These are phyloP conservation scores for Mionectes macconnelli DNA, from an alignment of 2,113 vertebrate genomes.

Conservation along the genomic window DNA sequence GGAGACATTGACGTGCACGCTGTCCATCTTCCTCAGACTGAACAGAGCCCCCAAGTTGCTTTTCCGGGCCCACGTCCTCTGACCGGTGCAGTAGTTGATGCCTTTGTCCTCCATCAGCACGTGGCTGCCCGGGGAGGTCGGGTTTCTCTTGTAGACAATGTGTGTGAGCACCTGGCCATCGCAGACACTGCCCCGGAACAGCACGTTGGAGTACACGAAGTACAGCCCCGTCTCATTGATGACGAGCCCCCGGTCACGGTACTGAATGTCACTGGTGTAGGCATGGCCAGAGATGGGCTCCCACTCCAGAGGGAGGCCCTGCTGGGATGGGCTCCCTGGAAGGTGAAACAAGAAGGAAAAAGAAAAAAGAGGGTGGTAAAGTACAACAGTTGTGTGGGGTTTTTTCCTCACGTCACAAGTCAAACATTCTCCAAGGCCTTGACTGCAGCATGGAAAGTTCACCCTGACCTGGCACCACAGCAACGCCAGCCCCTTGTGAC, in stretches of 20 bases:
- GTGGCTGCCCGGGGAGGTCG: not conserved
- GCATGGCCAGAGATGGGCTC: constrained; percentile 69
- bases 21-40: constrained; percentile 69
- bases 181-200: constrained; percentile 76
- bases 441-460: not conserved
- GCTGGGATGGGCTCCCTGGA: constrained; percentile 62
- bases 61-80: constrained; percentile 67
- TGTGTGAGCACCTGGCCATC: constrained; percentile 65
- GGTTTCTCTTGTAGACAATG: constrained; percentile 72
- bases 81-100: constrained; percentile 51
- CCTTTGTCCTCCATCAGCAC: constrained; percentile 75
- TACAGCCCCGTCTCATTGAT: constrained; percentile 83
- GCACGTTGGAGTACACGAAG: constrained; percentile 85
- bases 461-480: not conserved
- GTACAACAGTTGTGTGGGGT: not conserved
- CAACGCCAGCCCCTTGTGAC: not conserved
- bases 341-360: not conserved
- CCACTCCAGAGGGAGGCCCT: constrained; percentile 77
- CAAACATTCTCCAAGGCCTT: not conserved
- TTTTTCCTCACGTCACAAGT: not conserved
- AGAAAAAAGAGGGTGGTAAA: not conserved
- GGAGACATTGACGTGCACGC: constrained; percentile 74
- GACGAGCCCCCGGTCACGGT: constrained; percentile 75
- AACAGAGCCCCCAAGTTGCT: constrained; percentile 78
- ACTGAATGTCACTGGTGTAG: constrained; percentile 75